phyloP scores from a whole-genome alignment of 1,140 invertebrate species.

The Calosoma granatense region DNA sequence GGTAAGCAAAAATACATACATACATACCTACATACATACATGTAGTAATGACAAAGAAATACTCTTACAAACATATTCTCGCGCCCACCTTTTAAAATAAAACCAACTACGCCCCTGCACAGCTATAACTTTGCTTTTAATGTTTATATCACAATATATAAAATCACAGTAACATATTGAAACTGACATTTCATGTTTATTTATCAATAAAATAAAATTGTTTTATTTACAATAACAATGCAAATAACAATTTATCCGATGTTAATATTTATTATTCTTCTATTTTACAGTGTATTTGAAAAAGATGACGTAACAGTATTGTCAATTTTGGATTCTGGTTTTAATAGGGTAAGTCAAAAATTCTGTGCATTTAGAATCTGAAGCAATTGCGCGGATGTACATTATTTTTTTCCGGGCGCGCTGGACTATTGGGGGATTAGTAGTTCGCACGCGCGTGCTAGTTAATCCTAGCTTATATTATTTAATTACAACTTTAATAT shows the following conservation, averaged over 20 bases:
- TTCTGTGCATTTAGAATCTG: not conserved
- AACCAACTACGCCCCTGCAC: too few species aligned
- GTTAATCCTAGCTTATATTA: not conserved
- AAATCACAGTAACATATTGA: conserved; percentile 9
- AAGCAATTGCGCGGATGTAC: not conserved
- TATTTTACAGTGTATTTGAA: conserved; percentile 57
- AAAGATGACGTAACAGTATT: conserved; percentile 56
- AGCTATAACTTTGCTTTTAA: too few species aligned
- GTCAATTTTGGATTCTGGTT: conserved; percentile 57
- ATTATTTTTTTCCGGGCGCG: not conserved
- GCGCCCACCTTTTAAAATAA: too few species aligned
- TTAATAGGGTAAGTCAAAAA: conserved; percentile 51
- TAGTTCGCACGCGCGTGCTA: not conserved
- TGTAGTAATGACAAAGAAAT: too few species aligned
- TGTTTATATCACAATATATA: too few species aligned
- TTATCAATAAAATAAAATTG: conserved; percentile 9
- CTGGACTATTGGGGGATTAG: too few species aligned
- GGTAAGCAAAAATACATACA: conserved; percentile 47
- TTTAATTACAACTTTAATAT: not conserved
- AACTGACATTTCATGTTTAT: conserved; percentile 15
- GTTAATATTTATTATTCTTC: too few species aligned
- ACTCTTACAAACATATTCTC: too few species aligned
- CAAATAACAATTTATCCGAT: too few species aligned
- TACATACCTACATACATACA: too few species aligned
- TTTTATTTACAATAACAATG: too few species aligned